A percentile compares a stretch with the other conserved stretches of the same genome.
These are phyloP conservation scores for Phalloptychus januarius DNA, from an alignment of 2,797 vertebrate genomes.

Conservation along the genomic window DNA sequence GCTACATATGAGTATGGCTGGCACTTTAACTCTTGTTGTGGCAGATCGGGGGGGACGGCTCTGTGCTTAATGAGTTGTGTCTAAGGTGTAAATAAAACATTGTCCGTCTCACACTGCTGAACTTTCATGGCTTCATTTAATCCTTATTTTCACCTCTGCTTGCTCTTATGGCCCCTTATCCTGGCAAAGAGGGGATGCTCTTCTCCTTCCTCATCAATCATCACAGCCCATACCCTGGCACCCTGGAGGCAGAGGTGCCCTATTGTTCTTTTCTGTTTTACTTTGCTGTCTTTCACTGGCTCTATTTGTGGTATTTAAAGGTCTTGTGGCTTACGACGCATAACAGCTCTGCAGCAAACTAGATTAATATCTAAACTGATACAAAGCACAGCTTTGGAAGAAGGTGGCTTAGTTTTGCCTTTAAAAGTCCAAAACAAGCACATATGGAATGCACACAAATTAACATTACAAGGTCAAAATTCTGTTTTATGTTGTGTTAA, in stretches of 20 bases:
- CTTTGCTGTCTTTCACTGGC: conserved; percentile 48
- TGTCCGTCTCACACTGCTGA: conserved; percentile 48
- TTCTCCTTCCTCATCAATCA: conserved; percentile 73
- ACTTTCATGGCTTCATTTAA: conserved; percentile 73
- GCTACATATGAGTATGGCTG: conserved; percentile 24
- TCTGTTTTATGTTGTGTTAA: too few relatives aligned
- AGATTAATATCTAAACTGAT: conserved; percentile 47
- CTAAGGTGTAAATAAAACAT: conserved; percentile 71
- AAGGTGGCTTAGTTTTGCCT: conserved; percentile 15
- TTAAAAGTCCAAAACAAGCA: conserved; percentile 34
- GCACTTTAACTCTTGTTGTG: conserved; percentile 9
- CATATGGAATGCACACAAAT: not conserved
- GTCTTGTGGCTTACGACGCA: conserved; percentile 44
- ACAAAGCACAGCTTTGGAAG: conserved; percentile 49
- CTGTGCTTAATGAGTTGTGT: conserved; percentile 60
- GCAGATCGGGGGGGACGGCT: conserved; percentile 33
- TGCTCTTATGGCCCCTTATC: conserved; percentile 60
- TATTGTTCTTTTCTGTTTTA: conserved; percentile 66
- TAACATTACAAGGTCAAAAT: too few relatives aligned
- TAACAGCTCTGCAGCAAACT: conserved; percentile 36
- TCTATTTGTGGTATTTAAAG: conserved; percentile 63
- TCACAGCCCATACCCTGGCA: conserved; percentile 59
- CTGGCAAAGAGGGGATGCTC: conserved; percentile 55
- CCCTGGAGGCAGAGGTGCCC: conserved; percentile 63
- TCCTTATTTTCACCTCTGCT: conserved; percentile 62